These are phyloP conservation scores for Apostichopus japonicus DNA, from an alignment of 35 echinoderm and acorn worm genomes.

Conservation along the genomic window DNA sequence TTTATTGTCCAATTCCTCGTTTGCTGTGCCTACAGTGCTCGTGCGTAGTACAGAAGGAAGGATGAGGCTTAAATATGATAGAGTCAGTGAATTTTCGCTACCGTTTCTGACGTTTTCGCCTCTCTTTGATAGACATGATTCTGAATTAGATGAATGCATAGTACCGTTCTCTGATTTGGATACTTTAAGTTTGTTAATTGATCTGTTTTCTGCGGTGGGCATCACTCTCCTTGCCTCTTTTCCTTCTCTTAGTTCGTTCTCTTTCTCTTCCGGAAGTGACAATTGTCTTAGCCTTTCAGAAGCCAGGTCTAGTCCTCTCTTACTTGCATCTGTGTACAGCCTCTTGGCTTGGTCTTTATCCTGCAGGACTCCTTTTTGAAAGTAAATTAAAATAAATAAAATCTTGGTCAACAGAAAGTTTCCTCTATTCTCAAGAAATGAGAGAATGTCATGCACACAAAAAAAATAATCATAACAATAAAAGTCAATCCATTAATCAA, in stretches of 20 bases:
- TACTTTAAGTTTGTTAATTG: not conserved
- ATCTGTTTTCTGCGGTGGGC: not conserved
- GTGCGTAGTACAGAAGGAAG: conserved; percentile 3
- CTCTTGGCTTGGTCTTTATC: not conserved
- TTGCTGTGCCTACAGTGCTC: not conserved
- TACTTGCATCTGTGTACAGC: not conserved
- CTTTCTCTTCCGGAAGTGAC: not conserved
- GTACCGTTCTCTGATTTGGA: not conserved
- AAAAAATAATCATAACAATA: too few species aligned
- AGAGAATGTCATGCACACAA: too few species aligned
- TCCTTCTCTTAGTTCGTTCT: not conserved
- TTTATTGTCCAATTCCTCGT: too few species aligned
- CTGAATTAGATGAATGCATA: conserved; percentile 13
- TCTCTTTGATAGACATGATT: not conserved
- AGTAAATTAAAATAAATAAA: not conserved
- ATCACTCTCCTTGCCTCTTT: too few species aligned
- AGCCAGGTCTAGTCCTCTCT: conserved; percentile 20
- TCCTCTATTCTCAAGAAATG: too few species aligned
- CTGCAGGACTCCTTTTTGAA: not conserved
- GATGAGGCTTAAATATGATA: conserved; percentile 41
- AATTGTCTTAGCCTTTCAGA: not conserved
- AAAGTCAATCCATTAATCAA: too few species aligned
- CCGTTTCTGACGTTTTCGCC: not conserved
- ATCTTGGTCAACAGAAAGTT: too few species aligned
- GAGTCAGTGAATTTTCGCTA: not conserved